Percentiles rank a stretch among this genome's conserved stretches.
Evolutionary conservation across 2,888 invertebrate species (phyloP).

Genomic region (Oxycera nigricornis): DNA sequence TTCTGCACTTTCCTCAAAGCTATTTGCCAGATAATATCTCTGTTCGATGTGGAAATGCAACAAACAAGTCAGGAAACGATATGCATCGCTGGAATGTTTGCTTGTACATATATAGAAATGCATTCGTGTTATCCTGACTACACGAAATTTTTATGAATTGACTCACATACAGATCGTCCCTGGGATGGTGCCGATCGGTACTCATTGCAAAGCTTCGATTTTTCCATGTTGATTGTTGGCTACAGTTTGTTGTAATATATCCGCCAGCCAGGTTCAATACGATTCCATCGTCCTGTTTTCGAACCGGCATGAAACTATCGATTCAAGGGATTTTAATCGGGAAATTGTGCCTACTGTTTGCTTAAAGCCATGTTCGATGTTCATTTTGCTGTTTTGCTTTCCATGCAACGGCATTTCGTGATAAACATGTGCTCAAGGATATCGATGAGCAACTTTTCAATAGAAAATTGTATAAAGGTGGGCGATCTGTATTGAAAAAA

Average conservation of each 20-base stretch:
- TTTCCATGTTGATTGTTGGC: not conserved
- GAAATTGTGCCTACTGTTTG: too few relatives aligned
- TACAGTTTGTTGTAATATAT: not conserved
- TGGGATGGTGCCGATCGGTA: not conserved
- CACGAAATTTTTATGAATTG: not conserved
- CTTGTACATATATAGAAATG: too few relatives aligned
- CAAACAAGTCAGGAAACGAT: not conserved
- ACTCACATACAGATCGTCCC: not conserved
- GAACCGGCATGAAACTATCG: not conserved
- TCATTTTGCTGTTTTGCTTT: too few relatives aligned
- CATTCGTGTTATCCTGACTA: too few relatives aligned
- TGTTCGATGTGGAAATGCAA: not conserved
- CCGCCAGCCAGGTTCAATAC: not conserved
- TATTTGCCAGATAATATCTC: conserved; percentile 14
- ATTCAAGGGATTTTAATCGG: conserved; percentile 15
- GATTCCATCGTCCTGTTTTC: not conserved
- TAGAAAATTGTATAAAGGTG: too few relatives aligned
- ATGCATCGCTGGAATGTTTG: not conserved
- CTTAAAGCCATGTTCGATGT: too few relatives aligned
- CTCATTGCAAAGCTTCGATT: not conserved
- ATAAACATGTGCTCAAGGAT: too few relatives aligned
- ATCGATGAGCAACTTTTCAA: too few relatives aligned
- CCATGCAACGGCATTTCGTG: too few relatives aligned
- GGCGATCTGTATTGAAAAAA: too few relatives aligned
- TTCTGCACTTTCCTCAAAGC: not conserved